These are phyloP conservation scores for Arrhamphus sclerolepis DNA, from an alignment of 2,797 vertebrate genomes.

Conservation along the genomic window DNA sequence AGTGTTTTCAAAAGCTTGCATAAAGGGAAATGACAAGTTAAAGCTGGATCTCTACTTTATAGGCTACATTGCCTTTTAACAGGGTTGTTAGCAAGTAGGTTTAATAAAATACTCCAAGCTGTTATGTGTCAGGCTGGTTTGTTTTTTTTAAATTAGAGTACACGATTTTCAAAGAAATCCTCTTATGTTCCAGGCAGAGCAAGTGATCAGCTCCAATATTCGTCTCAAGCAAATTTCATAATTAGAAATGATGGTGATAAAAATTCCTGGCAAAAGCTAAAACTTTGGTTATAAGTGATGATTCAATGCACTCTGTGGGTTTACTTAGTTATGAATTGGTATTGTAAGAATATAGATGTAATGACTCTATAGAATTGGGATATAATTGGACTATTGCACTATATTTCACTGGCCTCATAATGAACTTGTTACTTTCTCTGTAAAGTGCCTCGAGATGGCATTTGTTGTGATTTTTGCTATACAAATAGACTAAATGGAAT, in stretches of 20 bases:
- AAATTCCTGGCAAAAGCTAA: neutral
- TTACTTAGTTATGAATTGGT: too few species aligned
- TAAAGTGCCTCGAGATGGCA: too few species aligned
- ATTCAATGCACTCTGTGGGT: too few species aligned
- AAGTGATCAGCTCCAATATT: slow-evolving; percentile 7
- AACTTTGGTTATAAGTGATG: too few species aligned
- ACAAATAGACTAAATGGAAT: too few species aligned
- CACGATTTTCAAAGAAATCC: slow-evolving; percentile 11
- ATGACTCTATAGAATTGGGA: too few species aligned
- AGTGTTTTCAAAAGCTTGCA: neutral
- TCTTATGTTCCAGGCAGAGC: slow-evolving; percentile 8
- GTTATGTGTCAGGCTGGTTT: neutral
- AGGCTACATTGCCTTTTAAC: neutral
- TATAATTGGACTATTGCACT: too few species aligned
- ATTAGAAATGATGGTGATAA: neutral
- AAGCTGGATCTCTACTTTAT: slow-evolving; percentile 3
- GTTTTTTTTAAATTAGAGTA: slow-evolving; percentile 10
- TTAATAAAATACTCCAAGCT: slow-evolving; percentile 16
- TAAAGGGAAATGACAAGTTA: slow-evolving; percentile 5
- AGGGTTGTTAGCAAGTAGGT: slow-evolving; percentile 2
- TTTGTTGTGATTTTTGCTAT: too few species aligned
- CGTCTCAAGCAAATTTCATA: neutral
- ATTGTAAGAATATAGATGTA: too few species aligned
- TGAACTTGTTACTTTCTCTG: too few species aligned
- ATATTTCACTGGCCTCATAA: too few species aligned